Evolutionary conservation across 2,888 invertebrate species (phyloP).

Genomic region (Alentia gelatinosa): DNA sequence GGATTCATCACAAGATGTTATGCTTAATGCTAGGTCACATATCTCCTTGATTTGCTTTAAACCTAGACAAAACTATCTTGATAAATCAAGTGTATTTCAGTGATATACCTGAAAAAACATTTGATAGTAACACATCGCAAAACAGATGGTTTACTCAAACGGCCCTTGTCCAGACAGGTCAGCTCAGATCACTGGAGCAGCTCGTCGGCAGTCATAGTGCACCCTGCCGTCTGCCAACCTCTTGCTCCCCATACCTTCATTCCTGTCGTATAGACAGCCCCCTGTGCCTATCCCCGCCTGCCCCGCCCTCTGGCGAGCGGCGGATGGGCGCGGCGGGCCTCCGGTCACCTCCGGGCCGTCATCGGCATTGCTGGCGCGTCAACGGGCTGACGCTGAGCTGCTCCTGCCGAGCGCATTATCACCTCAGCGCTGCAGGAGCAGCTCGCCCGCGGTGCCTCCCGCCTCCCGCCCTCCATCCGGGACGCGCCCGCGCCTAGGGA

Average conservation of each 20-base stretch:
- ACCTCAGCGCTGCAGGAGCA: neutral
- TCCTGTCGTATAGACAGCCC: neutral
- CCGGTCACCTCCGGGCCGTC: neutral
- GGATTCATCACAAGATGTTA: too few species aligned
- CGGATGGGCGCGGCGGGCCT: neutral
- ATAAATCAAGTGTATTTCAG: too few species aligned
- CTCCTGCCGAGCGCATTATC: constrained; percentile 2
- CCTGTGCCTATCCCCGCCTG: neutral
- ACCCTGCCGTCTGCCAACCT: neutral
- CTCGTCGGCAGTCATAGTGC: constrained; percentile 1
- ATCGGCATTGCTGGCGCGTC: constrained; percentile 11
- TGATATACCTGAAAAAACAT: too few species aligned
- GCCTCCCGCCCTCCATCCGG: neutral
- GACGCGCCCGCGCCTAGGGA: neutral
- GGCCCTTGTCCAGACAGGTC: neutral
- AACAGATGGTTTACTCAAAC: too few species aligned
- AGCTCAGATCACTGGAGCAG: neutral
- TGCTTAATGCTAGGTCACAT: too few species aligned
- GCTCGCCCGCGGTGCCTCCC: neutral
- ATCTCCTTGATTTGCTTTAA: too few species aligned
- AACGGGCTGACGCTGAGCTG: neutral
- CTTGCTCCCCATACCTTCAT: neutral
- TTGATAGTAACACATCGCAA: too few species aligned
- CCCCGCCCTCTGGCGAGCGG: too few species aligned
- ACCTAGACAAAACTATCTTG: too few species aligned